These are phyloP conservation scores for Natrix natrix DNA, from an alignment of 2,797 vertebrate genomes.

Conservation along the genomic window DNA sequence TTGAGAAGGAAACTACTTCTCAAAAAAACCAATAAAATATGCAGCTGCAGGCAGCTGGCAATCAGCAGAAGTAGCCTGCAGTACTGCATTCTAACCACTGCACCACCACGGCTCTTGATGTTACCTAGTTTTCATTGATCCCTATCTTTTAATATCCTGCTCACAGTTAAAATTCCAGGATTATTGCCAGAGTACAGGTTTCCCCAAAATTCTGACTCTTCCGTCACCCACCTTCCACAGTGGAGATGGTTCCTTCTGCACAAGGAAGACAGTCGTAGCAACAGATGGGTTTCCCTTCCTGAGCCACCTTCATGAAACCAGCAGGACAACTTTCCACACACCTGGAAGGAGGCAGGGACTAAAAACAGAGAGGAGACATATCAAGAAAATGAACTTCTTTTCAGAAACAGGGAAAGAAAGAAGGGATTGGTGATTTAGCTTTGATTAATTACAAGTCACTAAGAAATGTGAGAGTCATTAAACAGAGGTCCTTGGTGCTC, in stretches of 20 bases:
- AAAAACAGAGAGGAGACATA: neutral
- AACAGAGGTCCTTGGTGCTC: neutral
- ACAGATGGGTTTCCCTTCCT: neutral
- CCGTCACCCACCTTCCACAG: neutral
- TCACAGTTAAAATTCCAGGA: neutral
- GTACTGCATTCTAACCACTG: too few relatives aligned
- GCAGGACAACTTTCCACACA: neutral
- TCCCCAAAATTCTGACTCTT: neutral
- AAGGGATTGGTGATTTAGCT: neutral
- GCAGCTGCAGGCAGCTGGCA: too few relatives aligned
- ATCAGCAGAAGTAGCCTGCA: too few relatives aligned
- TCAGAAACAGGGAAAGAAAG: neutral
- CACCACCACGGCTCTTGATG: too few relatives aligned
- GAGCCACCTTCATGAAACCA: neutral
- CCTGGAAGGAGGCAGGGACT: neutral
- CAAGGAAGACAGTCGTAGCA: neutral
- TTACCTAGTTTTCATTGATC: neutral
- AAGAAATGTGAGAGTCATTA: neutral
- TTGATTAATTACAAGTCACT: neutral
- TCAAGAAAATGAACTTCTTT: neutral
- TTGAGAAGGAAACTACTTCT: too few relatives aligned
- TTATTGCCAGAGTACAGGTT: neutral
- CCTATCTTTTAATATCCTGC: neutral
- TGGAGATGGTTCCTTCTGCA: neutral
- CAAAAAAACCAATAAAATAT: too few relatives aligned